Conservation (phyloP, 1,140 invertebrate species). For the Drosophila equinoxialis region DNA sequence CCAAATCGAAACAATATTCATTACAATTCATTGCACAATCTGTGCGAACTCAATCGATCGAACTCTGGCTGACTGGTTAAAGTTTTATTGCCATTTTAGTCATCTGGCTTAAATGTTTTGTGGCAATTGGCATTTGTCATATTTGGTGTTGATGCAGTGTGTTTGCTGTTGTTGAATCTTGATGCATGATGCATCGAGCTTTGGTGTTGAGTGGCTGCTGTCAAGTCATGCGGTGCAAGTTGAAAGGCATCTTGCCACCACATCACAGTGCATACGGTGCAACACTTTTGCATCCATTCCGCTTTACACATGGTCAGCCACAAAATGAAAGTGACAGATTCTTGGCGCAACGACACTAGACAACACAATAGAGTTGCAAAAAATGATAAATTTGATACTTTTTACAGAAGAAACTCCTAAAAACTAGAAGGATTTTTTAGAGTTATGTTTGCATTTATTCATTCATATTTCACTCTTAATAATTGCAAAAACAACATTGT, state of each 20-base stretch:
- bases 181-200: slow-evolving; percentile 53
- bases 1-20: slow-evolving; percentile 37
- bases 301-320: slow-evolving; percentile 39
- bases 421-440: no score
- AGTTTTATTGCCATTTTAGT: slow-evolving; percentile 68
- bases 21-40: slow-evolving; percentile 59
- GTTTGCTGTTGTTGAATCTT: slow-evolving; percentile 8
- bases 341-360: slow-evolving; percentile 1
- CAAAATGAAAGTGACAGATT: slow-evolving; percentile 73
- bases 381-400: background rate
- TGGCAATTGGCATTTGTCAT: slow-evolving; percentile 78
- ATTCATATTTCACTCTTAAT: no score
- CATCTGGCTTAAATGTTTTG: slow-evolving; percentile 60
- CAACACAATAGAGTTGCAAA: background rate
- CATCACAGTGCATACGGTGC: slow-evolving; percentile 7
- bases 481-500: no score
- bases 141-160: slow-evolving; percentile 55
- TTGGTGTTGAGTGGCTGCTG: slow-evolving; percentile 46
- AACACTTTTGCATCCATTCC: slow-evolving; percentile 32
- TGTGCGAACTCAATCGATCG: slow-evolving; percentile 4
- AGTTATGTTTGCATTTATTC: no score
- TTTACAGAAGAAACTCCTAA: no score
- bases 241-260: slow-evolving; percentile 60
- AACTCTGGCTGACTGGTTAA: slow-evolving; percentile 32
- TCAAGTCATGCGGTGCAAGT: slow-evolving; percentile 55